Conservation (phyloP, 2,113 vertebrate species). For the Hyperoodon ampullatus region DNA sequence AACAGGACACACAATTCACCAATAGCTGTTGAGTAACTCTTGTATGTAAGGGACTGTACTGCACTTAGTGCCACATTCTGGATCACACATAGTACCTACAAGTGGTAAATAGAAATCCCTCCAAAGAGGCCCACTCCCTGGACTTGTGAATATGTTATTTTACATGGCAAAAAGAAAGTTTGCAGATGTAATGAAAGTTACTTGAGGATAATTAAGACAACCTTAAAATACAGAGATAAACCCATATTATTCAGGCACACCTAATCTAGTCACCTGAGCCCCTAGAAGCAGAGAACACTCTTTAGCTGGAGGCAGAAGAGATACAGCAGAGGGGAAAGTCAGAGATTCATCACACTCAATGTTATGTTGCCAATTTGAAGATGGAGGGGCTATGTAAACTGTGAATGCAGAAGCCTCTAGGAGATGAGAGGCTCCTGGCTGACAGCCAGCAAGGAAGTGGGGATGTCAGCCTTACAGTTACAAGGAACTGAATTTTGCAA, state of each 20-base stretch:
- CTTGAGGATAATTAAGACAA: background rate
- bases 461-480: background rate
- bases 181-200: background rate
- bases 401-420: background rate
- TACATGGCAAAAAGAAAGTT: background rate
- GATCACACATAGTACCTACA: accelerated
- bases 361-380: background rate
- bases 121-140: background rate
- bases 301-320: background rate
- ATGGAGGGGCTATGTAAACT: background rate
- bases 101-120: background rate
- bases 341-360: accelerated
- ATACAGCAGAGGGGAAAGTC: background rate
- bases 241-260: background rate
- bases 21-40: background rate
- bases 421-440: background rate
- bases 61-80: background rate
- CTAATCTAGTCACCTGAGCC: background rate
- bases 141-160: background rate
- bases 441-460: background rate
- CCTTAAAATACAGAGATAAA: background rate
- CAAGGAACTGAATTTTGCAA: background rate
- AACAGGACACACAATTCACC: background rate
- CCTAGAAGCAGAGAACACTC: background rate
- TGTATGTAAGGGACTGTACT: background rate